Percentiles rank a stretch among this genome's conserved stretches.
Evolutionary conservation across 2,797 vertebrate species (phyloP).

Genomic region (Acestrorhynchus altus): DNA sequence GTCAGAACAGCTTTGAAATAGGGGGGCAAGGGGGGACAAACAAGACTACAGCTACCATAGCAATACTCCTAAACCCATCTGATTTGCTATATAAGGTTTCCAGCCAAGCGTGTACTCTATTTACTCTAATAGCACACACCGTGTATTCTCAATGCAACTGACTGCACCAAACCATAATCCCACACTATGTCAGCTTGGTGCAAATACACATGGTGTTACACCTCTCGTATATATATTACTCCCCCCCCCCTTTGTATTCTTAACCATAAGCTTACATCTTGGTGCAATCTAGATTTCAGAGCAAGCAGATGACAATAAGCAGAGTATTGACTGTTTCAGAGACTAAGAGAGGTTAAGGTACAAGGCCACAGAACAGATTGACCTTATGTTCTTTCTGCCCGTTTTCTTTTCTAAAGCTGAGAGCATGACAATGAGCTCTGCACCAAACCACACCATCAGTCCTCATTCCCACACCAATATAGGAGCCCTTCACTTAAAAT

Average conservation of each 20-base stretch:
- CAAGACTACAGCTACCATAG: too few species aligned
- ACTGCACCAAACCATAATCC: too few species aligned
- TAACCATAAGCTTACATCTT: background rate
- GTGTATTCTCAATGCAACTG: too few species aligned
- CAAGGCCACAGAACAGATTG: constrained; percentile 24
- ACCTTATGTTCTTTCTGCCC: constrained; percentile 25
- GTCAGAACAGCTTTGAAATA: too few species aligned
- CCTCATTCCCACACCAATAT: constrained; percentile 24
- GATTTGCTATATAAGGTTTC: too few species aligned
- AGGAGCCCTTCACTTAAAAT: background rate
- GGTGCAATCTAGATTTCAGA: background rate
- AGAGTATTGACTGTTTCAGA: background rate
- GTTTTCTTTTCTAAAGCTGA: constrained; percentile 16
- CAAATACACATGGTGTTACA: too few species aligned
- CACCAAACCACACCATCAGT: constrained; percentile 34
- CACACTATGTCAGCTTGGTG: too few species aligned
- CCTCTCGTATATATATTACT: too few species aligned
- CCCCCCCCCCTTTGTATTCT: background rate
- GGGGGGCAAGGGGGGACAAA: too few species aligned
- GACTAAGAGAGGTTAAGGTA: constrained; percentile 22
- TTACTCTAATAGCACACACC: too few species aligned
- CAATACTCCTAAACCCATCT: too few species aligned
- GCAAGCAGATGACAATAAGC: background rate
- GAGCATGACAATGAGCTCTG: constrained; percentile 5
- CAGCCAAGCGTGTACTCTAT: too few species aligned